A percentile compares a stretch with the other conserved stretches of the same genome.
These are phyloP conservation scores for Spinus pinus DNA, from an alignment of 2,797 vertebrate genomes.

Conservation along the genomic window DNA sequence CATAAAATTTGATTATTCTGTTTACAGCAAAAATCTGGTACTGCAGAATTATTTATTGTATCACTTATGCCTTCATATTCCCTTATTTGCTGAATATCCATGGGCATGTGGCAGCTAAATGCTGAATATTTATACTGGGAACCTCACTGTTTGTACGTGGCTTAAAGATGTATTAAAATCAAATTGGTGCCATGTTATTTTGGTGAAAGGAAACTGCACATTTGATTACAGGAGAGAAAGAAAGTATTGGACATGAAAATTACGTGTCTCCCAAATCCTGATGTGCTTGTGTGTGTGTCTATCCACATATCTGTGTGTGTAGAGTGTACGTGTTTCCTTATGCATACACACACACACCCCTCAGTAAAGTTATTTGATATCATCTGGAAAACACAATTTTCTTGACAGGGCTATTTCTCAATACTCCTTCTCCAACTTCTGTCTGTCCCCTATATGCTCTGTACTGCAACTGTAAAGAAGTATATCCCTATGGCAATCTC, in stretches of 20 bases:
- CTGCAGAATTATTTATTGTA: neutral
- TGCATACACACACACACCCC: neutral
- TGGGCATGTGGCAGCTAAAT: neutral
- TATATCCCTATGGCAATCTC: neutral
- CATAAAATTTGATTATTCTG: neutral
- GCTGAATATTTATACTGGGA: neutral
- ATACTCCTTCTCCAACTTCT: neutral
- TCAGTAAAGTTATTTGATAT: neutral
- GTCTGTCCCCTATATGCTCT: neutral
- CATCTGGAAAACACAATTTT: constrained; percentile 8
- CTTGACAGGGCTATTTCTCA: constrained; percentile 5
- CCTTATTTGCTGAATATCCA: neutral
- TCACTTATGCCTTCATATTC: neutral
- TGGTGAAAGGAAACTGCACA: neutral
- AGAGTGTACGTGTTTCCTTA: neutral
- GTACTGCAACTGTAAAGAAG: neutral
- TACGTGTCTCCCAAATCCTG: neutral
- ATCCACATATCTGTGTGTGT: neutral
- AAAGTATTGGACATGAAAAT: neutral
- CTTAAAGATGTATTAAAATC: neutral
- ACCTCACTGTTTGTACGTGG: neutral
- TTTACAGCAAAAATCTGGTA: neutral
- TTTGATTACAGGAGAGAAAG: neutral
- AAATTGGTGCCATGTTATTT: neutral
- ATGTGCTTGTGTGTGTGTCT: neutral